Base-by-base conservation (phyloP, 2,888 invertebrate genomes). In the Hyposoter dolosus region DNA sequence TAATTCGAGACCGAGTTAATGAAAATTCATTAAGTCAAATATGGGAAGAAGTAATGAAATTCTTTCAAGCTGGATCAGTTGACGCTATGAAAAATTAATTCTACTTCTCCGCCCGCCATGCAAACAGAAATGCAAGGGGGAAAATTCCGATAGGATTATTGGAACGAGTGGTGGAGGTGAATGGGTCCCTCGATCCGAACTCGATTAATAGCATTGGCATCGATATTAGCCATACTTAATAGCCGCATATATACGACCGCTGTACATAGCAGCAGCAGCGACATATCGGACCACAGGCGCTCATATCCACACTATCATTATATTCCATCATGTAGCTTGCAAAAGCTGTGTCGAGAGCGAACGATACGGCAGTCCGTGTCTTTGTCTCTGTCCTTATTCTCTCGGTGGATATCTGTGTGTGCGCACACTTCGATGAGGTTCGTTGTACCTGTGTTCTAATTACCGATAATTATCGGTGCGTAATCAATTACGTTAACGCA, bases 401-500 rank as follows among this genome's bases (percentile, higher is more conserved):
- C 65, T 28, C 9, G 47, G 63, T 65, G 65, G 17, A 78, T 68
- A n/a, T 69, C 19, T 45, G 68, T 40, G 43, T 76, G 63, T 50
- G 63, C 50, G 40, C 17, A 53, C 45, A 74, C 74, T 77, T 72
- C 40, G 68, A 68, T 68, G 40, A 66, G 65, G 82, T 65, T 7
- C 43, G 45, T 43, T 56, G 88, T 86, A 88, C 88, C 91, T 88
- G 90, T 90, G 91, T 90, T 91, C 91, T 92, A 92, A 92, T 92
- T 92, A 92, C 90, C 90, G 90, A 91, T 91, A 92, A 92, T 92
- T 92, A 92, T 91, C 91, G 89, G 90, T 90, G 90, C 92, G 91
- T 92, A 91, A 92, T 92, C 91, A 92, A 92, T 92, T 92, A 92
- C 92, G 89, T 90, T 90, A 92, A 92, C 91, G 91, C 90, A 91